Conservation (phyloP, 35 echinoderm and acorn worm species). For the Hemicentrotus pulcherrimus region DNA sequence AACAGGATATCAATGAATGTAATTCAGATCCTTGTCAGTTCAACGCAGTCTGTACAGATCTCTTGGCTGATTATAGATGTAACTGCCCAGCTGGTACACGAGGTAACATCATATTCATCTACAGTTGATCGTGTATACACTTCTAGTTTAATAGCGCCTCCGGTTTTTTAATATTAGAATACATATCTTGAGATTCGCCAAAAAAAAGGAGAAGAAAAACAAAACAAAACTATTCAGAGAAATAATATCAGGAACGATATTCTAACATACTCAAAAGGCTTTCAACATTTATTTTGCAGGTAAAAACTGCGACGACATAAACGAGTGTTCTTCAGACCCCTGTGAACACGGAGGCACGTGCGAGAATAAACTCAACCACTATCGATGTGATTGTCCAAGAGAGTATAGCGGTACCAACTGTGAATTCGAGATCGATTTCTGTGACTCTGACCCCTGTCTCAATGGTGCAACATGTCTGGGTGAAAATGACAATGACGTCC, state of each 20-base stretch:
- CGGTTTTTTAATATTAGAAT: no score
- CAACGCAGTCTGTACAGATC: background rate
- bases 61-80: constrained; percentile 12
- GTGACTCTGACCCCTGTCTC: constrained; percentile 55
- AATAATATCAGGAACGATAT: no score
- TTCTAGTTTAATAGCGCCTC: no score
- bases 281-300: background rate
- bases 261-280: background rate
- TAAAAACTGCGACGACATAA: constrained; percentile 21
- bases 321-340: constrained; percentile 34
- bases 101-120: background rate
- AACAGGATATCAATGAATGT: constrained; percentile 25
- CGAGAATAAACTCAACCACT: background rate
- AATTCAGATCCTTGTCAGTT: background rate
- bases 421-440: constrained; percentile 58
- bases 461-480: constrained; percentile 63
- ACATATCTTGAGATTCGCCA: no score
- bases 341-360: constrained; percentile 60
- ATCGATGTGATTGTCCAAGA: background rate
- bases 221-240: no score
- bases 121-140: no score
- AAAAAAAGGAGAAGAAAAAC: no score
- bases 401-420: constrained; percentile 44
- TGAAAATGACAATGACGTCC: constrained; percentile 48
- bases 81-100: constrained; percentile 8